A percentile compares a stretch with the other conserved stretches of the same genome.
Evolutionary conservation across 2,888 invertebrate genomes (phyloP).

Genomic region (Thereva unica): DNA sequence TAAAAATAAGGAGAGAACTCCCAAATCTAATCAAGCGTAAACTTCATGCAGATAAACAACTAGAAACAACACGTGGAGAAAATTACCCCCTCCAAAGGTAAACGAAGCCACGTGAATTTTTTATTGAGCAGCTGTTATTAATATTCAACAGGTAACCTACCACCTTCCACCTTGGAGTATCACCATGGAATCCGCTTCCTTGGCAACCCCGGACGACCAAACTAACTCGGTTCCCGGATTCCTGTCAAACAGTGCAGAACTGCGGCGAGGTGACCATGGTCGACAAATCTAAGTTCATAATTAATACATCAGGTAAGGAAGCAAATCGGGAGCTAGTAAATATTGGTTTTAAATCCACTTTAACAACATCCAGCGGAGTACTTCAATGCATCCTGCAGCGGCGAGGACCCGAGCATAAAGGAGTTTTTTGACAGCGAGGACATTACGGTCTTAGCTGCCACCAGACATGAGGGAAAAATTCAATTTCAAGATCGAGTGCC

Average conservation of each 20-base stretch:
- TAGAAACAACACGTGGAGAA: no score
- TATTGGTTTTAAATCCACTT: no score
- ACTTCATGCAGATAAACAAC: no score
- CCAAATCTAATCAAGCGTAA: no score
- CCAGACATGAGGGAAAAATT: slow-evolving; percentile 56
- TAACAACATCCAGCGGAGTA: slow-evolving; percentile 50
- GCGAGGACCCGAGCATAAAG: slow-evolving; percentile 54
- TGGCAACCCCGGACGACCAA: slow-evolving; percentile 4
- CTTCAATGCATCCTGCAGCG: slow-evolving; percentile 52
- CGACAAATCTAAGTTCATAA: slow-evolving; percentile 54
- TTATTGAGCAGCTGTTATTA: no score
- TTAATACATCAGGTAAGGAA: slow-evolving; percentile 57
- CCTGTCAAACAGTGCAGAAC: background rate
- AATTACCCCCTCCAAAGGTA: no score
- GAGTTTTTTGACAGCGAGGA: slow-evolving; percentile 60
- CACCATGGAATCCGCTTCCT: background rate
- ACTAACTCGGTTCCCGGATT: slow-evolving; percentile 8
- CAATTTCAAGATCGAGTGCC: slow-evolving; percentile 58
- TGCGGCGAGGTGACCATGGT: slow-evolving; percentile 40
- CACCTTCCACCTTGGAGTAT: background rate
- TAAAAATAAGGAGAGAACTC: no score
- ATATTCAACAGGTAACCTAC: no score
- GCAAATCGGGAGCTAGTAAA: slow-evolving; percentile 32
- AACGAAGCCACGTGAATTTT: no score
- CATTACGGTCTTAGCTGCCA: slow-evolving; percentile 58